A percentile compares a stretch with the other conserved stretches of the same genome.
These are phyloP conservation scores for Achatina immaculata DNA, from an alignment of 1,140 invertebrate genomes.

Conservation along the genomic window DNA sequence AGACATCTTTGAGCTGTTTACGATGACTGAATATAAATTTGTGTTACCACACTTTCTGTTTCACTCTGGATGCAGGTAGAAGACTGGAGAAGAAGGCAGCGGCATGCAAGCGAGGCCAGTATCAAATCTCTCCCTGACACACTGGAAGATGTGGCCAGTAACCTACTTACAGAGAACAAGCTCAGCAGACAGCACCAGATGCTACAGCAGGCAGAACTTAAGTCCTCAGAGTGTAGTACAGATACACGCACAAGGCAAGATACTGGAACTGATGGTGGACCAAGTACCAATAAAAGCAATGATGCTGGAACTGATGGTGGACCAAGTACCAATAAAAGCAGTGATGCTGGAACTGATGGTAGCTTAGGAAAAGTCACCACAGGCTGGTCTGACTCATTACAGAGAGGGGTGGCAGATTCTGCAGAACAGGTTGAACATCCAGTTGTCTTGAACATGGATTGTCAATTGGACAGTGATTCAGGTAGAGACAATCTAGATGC, in stretches of 20 bases:
- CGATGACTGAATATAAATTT: no score
- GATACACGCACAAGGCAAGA: not conserved
- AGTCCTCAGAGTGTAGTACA: not conserved
- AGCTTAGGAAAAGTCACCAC: no score
- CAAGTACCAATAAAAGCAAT: constrained; percentile 45
- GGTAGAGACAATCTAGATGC: not conserved
- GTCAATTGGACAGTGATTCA: not conserved
- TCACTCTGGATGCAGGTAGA: not conserved
- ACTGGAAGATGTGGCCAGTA: constrained; percentile 50
- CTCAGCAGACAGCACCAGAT: constrained; percentile 46
- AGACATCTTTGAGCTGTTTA: no score
- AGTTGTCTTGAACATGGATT: not conserved
- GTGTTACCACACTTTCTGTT: no score
- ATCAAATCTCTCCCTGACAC: constrained; percentile 33
- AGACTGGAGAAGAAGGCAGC: constrained; percentile 26
- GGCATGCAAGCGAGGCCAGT: constrained; percentile 67
- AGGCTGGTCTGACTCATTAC: not conserved
- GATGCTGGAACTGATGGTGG: constrained; percentile 58
- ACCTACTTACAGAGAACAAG: constrained; percentile 63
- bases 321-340: constrained; percentile 35
- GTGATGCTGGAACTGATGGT: not conserved
- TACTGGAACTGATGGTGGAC: not conserved
- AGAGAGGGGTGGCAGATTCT: not conserved
- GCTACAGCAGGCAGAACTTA: not conserved
- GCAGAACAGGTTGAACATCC: not conserved